Conservation (phyloP, 2,888 invertebrate species). For the Callyntrura guangdongensis region DNA sequence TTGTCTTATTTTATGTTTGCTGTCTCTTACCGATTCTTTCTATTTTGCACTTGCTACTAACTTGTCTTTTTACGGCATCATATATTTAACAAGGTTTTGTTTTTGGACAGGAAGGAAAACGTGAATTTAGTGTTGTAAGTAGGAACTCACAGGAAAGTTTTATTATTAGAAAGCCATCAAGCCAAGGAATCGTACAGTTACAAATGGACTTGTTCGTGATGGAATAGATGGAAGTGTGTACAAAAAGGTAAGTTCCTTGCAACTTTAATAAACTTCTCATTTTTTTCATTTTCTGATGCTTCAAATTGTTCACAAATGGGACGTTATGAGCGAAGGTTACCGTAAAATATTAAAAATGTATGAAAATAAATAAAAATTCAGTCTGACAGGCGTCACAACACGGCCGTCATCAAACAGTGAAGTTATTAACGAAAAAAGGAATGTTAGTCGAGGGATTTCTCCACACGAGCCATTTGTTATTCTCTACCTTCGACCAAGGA, state of each 20-base stretch:
- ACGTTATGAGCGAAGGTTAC: too few relatives aligned
- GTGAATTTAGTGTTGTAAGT: constrained; percentile 17
- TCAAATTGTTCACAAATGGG: background rate
- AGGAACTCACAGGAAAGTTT: background rate
- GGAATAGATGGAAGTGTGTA: background rate
- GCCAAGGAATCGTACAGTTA: too few relatives aligned
- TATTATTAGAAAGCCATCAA: too few relatives aligned
- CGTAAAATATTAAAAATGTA: too few relatives aligned
- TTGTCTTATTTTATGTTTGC: background rate
- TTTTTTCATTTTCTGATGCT: too few relatives aligned
- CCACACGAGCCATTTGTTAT: background rate
- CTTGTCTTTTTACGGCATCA: background rate
- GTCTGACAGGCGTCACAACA: too few relatives aligned
- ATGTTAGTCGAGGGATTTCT: too few relatives aligned
- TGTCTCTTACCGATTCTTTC: constrained; percentile 11
- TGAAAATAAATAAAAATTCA: too few relatives aligned
- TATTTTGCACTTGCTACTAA: background rate
- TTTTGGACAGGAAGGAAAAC: constrained; percentile 15
- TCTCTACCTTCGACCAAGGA: constrained; percentile 39
- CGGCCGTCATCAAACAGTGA: background rate
- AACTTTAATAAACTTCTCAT: background rate
- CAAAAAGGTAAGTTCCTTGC: background rate
- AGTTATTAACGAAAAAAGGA: constrained; percentile 16
- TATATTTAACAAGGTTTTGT: background rate
- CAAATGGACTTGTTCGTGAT: too few relatives aligned